Evolutionary conservation across 2,888 invertebrate genomes (phyloP), one percentile per base, ranked within the genome.

Genomic region (Pantelozetes paolii): DNA sequence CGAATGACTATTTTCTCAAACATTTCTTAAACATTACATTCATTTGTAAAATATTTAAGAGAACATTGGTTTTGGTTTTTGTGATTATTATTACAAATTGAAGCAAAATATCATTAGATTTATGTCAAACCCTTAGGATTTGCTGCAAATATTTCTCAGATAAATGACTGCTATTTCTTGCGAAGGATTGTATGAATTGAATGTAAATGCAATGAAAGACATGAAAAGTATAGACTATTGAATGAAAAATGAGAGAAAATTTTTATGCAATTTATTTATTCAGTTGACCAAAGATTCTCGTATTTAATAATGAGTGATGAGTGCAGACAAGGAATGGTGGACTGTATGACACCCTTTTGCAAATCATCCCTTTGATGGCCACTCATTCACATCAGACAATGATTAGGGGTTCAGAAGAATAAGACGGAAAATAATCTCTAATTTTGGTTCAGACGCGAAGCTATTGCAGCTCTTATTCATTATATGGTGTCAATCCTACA

Each of bases 221-320:
- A 26, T 20, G 2, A 54, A 9, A 50, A 9, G 6, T 13, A 3
- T 9, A 6, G 15, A 45, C 2, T 45, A 45, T 13, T 45, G 18
- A 15, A 45, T 45, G 15, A 45, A 45, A 45, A 45, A 36, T 11
- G 11, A 36, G 36, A 36, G 6, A 50, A 50, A 50, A 50, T 11
- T n/a, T 50, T 26, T 26, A 3, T 26, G 54, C 54, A 26, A 23
- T 20, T 54, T 9, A 54, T 50, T 50, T n/a, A n/a, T 50, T 36
- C 36, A 20, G 50, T 18, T 50, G 50, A 50, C 50, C 50, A 50
- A 11, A 18, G 50, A 50, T 50, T 50, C 36, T 50, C 50, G 18
- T 20, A 50, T 50, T 50, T 50, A 50, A 50, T 50, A 50, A 50
- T 50, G 50, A 50, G 50, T 50, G 50, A 50, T 50, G 36, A 36